Percentiles rank a stretch among this genome's conserved stretches.
Evolutionary conservation across 2,888 invertebrate genomes (phyloP).

Genomic region (Eudasyphora cyanicolor): DNA sequence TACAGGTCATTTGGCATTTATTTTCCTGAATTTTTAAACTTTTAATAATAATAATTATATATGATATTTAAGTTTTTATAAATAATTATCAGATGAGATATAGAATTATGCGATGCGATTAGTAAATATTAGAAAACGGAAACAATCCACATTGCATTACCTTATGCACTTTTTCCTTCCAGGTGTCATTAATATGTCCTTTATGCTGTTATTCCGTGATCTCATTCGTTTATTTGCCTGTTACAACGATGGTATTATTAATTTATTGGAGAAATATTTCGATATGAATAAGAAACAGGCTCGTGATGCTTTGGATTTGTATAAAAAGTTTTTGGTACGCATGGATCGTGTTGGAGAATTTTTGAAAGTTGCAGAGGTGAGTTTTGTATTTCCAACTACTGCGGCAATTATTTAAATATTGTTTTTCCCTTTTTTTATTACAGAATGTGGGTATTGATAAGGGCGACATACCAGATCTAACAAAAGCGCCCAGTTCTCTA

Average conservation of each 20-base stretch:
- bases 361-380: slow-evolving; percentile 90
- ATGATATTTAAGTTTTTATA: too few species aligned
- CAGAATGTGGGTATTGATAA: slow-evolving; percentile 98
- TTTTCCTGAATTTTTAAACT: too few species aligned
- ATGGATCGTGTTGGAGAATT: slow-evolving; percentile 99
- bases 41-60: too few species aligned
- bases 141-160: too few species aligned
- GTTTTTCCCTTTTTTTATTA: slow-evolving; percentile 81
- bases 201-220: slow-evolving; percentile 99
- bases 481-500: slow-evolving; percentile 98
- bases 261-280: slow-evolving; percentile 99
- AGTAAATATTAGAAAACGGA: too few species aligned
- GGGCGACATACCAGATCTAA: slow-evolving; percentile 98
- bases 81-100: too few species aligned
- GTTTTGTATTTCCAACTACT: too few species aligned
- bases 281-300: slow-evolving; percentile 99
- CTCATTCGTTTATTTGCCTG: slow-evolving; percentile 99
- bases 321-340: slow-evolving; percentile 98
- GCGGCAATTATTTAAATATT: not conserved
- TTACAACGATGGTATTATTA: slow-evolving; percentile 99
- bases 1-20: too few species aligned
- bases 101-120: too few species aligned
- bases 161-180: too few species aligned
- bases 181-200: slow-evolving; percentile 98
- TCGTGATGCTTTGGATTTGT: slow-evolving; percentile 97